phyloP scores from a whole-genome alignment of 2,888 invertebrate genomes.

The Drosophila ezoana region DNA sequence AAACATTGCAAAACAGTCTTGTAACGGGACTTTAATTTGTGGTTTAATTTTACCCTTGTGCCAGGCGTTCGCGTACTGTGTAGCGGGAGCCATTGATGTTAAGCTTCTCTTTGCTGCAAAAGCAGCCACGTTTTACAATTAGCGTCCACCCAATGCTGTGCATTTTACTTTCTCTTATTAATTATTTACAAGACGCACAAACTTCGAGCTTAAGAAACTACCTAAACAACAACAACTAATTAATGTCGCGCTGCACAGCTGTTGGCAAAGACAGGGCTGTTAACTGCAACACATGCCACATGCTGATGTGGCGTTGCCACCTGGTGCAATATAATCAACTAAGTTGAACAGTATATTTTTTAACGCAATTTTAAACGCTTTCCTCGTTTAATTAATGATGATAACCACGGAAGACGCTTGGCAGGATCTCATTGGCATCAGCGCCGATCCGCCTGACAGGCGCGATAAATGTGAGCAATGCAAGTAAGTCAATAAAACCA shows the following conservation, averaged over 20 bases:
- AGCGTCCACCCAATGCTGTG: constrained; percentile 89
- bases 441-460: constrained; percentile 90
- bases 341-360: constrained; percentile 20
- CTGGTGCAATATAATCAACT: background rate
- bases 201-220: constrained; percentile 62
- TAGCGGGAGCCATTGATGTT: constrained; percentile 90
- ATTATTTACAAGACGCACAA: constrained; percentile 49
- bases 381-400: constrained; percentile 41
- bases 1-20: too few species aligned
- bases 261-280: constrained; percentile 46
- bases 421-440: constrained; percentile 90
- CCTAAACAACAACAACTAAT: constrained; percentile 38
- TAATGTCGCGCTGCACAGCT: constrained; percentile 45
- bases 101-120: constrained; percentile 90
- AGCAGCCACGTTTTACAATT: constrained; percentile 90
- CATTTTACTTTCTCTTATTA: constrained; percentile 85
- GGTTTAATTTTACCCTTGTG: constrained; percentile 87
- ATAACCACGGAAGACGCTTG: constrained; percentile 86
- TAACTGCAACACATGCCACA: constrained; percentile 31
- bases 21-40: constrained; percentile 9
- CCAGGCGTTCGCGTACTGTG: constrained; percentile 89
- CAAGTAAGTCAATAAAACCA: constrained; percentile 86
- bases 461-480: constrained; percentile 90
- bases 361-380: constrained; percentile 30
- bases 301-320: constrained; percentile 58